Evolutionary conservation across 1,140 invertebrate species (phyloP).

Genomic region (Drosophila funebris): DNA sequence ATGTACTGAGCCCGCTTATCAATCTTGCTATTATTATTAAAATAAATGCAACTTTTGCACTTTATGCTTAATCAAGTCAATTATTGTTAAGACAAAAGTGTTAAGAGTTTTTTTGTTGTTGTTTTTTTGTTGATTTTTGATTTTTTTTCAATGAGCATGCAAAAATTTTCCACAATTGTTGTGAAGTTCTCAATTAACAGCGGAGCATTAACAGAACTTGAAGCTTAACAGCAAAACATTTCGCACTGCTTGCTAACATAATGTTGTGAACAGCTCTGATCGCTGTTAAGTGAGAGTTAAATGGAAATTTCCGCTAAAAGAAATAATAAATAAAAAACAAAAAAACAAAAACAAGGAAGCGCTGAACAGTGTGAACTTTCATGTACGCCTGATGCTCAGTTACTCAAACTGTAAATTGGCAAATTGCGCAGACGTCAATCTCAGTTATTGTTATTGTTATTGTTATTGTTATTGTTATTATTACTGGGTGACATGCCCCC

Average conservation of each 20-base stretch:
- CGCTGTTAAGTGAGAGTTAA: not conserved
- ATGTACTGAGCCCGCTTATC: not conserved
- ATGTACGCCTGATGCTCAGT: not conserved
- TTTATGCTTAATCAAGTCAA: not conserved
- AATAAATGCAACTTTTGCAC: not conserved
- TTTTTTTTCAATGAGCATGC: too few relatives aligned
- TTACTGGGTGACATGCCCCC: too few relatives aligned
- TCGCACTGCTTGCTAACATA: not conserved
- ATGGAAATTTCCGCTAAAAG: conserved; percentile 38
- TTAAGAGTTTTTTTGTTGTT: not conserved
- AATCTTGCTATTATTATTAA: conserved; percentile 3
- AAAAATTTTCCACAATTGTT: not conserved
- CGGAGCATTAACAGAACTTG: not conserved
- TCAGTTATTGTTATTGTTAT: conserved; percentile 28
- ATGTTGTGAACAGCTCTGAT: not conserved
- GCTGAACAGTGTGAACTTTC: conserved; percentile 1
- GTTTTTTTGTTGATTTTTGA: too few relatives aligned
- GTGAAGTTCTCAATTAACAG: not conserved
- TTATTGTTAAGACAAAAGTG: not conserved
- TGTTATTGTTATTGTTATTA: conserved; percentile 26
- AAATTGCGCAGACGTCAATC: conserved; percentile 43
- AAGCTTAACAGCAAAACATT: too few relatives aligned
- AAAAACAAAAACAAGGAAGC: not conserved
- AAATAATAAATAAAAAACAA: too few relatives aligned
- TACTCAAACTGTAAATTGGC: conserved; percentile 24